Evolutionary conservation across 2,888 invertebrate species (phyloP), one percentile per base, ranked within the genome.

Genomic region (Autographa pulchrina): DNA sequence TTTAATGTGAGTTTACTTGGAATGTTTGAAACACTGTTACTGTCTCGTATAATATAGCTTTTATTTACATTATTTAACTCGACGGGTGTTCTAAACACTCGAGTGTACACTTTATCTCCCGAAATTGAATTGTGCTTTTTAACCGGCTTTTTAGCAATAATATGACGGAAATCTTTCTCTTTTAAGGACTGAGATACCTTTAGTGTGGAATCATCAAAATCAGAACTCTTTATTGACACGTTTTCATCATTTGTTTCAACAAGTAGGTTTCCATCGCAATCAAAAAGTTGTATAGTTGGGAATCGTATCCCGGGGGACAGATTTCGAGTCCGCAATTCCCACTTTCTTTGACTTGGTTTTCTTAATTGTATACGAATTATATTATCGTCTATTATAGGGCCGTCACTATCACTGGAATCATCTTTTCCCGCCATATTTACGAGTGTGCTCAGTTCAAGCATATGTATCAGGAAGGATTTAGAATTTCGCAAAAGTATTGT

Each of bases 251-350:
- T 96, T 80, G 97, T 96, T 91, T 97, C 96, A 38, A 97, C 94
- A 78, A 97, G 92, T 66, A 97, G 93, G 90, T 96, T 96, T 80
- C 97, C 97, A 82, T 96, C 96, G 86, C 96, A 96, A 92, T 97
- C 96, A 89, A 96, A 97, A 78, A 97, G 96, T 90, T 97, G 97
- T 89, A 97, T 96, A 71, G 96, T 96, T 43, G 97, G 97, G 81
- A 97, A 94, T 83, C 91, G 91, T 77, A 96, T 93, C 83, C 96
- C 96, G 56, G 96, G 96, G 69, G 97, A 97, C 70, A 96, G 96
- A 90, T 96, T 97, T 80, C 96, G 96, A 54, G 97, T 97, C 60
- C 96, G 95, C 78, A 97, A 89, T 89, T 97, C 96, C 97, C 97
- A 97, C 91, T 96, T 96, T 92, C 96, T 96, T 81, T 96, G 96